Evolutionary conservation across 2,888 invertebrate species (phyloP).

Genomic region (Petrophora chlorosata): DNA sequence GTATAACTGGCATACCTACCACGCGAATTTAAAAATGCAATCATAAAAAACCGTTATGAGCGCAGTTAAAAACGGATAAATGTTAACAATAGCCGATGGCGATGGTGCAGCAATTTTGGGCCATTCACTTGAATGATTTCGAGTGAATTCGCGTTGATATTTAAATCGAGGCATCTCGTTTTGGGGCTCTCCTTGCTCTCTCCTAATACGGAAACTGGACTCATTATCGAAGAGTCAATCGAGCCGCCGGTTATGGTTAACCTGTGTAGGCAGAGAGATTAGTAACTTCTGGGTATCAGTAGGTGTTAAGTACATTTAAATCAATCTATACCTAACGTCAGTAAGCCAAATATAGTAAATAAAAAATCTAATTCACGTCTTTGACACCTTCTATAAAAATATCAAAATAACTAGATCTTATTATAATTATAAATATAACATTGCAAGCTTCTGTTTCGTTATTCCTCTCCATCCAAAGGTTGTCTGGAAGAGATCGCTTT

Average conservation of each 20-base stretch:
- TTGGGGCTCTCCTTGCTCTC: conserved; percentile 43
- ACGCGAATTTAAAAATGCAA: conserved; percentile 35
- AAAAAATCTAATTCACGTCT: too few relatives aligned
- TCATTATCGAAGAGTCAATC: conserved; percentile 59
- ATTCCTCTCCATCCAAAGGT: too few relatives aligned
- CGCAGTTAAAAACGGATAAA: conserved; percentile 29
- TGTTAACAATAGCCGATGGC: conserved; percentile 28
- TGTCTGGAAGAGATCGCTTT: too few relatives aligned
- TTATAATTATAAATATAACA: conserved; percentile 7
- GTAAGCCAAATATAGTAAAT: too few relatives aligned
- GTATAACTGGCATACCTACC: conserved; percentile 18
- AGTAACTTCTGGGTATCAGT: conserved; percentile 38
- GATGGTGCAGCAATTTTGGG: conserved; percentile 24
- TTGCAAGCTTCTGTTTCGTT: too few relatives aligned
- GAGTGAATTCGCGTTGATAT: conserved; percentile 20
- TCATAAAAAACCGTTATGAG: conserved; percentile 32
- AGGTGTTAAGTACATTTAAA: too few relatives aligned
- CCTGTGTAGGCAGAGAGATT: conserved; percentile 62
- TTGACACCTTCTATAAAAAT: too few relatives aligned
- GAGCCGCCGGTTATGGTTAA: conserved; percentile 58
- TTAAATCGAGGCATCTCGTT: conserved; percentile 34
- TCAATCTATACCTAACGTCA: too few relatives aligned
- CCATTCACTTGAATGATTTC: conserved; percentile 22
- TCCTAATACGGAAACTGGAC: conserved; percentile 61
- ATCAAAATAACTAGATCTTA: too few relatives aligned